Evolutionary conservation across 2,888 invertebrate species (phyloP).

Genomic region (Himalopsyche anomala): DNA sequence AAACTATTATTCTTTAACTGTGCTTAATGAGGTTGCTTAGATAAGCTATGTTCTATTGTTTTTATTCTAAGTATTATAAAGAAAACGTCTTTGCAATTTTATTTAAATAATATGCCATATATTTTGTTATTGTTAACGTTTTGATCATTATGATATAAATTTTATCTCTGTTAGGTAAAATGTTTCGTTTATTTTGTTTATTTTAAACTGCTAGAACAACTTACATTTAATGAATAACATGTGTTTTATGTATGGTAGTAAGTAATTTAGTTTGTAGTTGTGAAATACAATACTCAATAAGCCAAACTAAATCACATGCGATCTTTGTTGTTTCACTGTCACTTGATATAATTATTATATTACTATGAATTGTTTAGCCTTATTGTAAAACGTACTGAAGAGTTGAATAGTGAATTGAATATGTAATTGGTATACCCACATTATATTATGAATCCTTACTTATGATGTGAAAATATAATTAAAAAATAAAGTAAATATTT

Average conservation of each 20-base stretch:
- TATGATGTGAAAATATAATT: conserved; percentile 35
- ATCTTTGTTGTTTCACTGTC: conserved; percentile 23
- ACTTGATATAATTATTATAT: conserved; percentile 11
- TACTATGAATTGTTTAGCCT: conserved; percentile 39
- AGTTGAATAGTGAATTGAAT: conserved; percentile 39
- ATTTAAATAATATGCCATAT: conserved; percentile 20
- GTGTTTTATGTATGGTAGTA: conserved; percentile 20
- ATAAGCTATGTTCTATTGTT: no score
- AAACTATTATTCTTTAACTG: no score
- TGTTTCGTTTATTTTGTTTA: conserved; percentile 8
- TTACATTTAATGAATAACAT: background rate
- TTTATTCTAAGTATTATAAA: no score
- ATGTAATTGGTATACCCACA: conserved; percentile 36
- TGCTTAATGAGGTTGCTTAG: no score
- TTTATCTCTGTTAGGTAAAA: conserved; percentile 1
- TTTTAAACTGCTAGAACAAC: background rate
- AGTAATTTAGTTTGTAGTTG: background rate
- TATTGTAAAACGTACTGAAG: conserved; percentile 45
- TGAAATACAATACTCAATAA: background rate
- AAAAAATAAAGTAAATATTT: conserved; percentile 39
- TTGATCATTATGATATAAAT: conserved; percentile 20
- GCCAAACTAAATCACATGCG: conserved; percentile 8
- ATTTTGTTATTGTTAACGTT: conserved; percentile 38
- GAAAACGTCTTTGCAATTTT: background rate
- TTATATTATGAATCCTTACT: conserved; percentile 43